These are phyloP conservation scores for Coilia nasus DNA, from an alignment of 2,797 vertebrate species.

Conservation along the genomic window DNA sequence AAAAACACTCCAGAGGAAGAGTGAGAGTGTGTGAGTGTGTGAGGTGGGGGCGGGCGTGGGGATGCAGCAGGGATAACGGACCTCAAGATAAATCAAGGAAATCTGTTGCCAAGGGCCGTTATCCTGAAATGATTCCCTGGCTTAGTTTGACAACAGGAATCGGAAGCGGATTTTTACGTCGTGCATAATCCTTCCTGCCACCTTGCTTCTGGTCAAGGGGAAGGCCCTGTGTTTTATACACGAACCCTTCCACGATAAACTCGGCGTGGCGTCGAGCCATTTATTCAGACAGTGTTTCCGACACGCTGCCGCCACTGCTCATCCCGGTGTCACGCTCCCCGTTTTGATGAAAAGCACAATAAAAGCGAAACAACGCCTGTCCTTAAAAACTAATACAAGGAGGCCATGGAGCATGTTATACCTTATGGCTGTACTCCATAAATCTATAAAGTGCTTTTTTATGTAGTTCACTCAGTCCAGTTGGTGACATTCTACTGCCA, in stretches of 20 bases:
- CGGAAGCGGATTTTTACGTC: neutral
- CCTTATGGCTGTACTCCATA: slow-evolving; percentile 2
- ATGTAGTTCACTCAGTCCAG: neutral
- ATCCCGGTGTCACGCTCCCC: neutral
- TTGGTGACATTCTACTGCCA: neutral
- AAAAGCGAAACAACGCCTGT: slow-evolving; percentile 18
- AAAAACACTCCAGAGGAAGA: neutral
- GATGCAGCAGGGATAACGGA: neutral
- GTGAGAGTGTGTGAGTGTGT: neutral
- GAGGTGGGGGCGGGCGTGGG: neutral
- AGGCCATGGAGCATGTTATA: slow-evolving; percentile 15
- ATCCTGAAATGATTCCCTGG: slow-evolving; percentile 13
- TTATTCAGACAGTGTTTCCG: slow-evolving; percentile 13
- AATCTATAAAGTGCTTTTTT: slow-evolving; percentile 15
- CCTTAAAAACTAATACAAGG: slow-evolving; percentile 20
- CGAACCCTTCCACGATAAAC: neutral
- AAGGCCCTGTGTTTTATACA: neutral
- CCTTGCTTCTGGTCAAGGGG: slow-evolving; percentile 17
- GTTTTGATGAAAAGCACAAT: slow-evolving; percentile 18
- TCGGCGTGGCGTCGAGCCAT: neutral
- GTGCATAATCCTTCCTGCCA: neutral
- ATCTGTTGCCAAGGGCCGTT: slow-evolving; percentile 21
- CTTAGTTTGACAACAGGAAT: slow-evolving; percentile 14
- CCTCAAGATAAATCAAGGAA: neutral
- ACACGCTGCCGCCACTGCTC: neutral